These are phyloP conservation scores for Agonum fuliginosum DNA, from an alignment of 2,888 invertebrate species.

Conservation along the genomic window DNA sequence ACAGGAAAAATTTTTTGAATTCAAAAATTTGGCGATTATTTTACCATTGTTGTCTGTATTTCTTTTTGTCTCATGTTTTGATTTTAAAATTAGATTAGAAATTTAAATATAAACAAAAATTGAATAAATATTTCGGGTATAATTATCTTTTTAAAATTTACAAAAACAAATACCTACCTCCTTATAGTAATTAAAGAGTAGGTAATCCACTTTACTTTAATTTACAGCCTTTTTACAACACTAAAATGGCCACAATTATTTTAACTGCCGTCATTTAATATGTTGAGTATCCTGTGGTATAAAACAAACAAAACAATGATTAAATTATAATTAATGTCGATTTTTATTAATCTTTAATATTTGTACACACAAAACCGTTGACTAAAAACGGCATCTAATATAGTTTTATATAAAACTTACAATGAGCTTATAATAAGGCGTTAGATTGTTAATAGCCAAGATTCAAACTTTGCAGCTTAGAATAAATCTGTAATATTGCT, in stretches of 20 bases:
- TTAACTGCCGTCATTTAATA: neutral
- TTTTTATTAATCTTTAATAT: conserved; percentile 53
- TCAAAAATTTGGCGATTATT: no score
- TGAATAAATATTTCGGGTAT: no score
- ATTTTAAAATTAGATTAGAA: no score
- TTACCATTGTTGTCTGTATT: no score
- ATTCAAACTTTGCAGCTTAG: neutral
- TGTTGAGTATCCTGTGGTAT: neutral
- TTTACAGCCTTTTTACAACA: no score
- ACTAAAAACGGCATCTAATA: conserved; percentile 35
- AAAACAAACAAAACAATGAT: conserved; percentile 14
- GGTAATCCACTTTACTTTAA: no score
- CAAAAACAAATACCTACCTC: no score
- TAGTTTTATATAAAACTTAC: conserved; percentile 51
- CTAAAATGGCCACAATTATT: neutral
- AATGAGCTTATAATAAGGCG: conserved; percentile 54
- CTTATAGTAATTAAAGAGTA: no score
- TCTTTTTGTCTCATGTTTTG: no score
- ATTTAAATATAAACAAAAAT: no score
- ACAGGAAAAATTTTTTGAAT: no score
- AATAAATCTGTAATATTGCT: conserved; percentile 5
- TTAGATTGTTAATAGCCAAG: conserved; percentile 47
- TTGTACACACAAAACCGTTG: conserved; percentile 57
- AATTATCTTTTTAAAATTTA: no score
- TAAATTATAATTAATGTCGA: conserved; percentile 42